A percentile compares a stretch with the other conserved stretches of the same genome.
phyloP scores from a whole-genome alignment of 2,113 vertebrate species.

The Polypterus bichir region DNA sequence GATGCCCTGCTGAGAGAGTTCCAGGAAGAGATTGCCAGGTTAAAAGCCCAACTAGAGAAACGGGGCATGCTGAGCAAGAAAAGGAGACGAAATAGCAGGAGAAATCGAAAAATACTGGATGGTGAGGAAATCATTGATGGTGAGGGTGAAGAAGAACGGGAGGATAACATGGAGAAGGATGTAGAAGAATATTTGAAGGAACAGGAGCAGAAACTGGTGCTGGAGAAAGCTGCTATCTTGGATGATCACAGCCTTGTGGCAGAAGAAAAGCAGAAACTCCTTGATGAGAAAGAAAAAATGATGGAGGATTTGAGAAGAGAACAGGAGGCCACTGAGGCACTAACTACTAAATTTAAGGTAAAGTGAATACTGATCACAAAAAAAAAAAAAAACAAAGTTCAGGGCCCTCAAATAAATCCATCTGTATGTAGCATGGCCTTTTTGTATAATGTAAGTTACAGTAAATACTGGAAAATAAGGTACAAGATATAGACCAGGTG shows the following conservation, averaged over 20 bases:
- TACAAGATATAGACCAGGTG: no score
- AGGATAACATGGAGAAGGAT: slow-evolving; percentile 45
- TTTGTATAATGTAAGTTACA: no score
- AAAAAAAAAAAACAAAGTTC: no score
- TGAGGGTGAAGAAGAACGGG: slow-evolving; percentile 46
- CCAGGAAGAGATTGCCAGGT: slow-evolving; percentile 79
- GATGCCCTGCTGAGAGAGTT: slow-evolving; percentile 87
- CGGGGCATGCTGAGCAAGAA: slow-evolving; percentile 63
- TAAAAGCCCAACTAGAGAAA: slow-evolving; percentile 86
- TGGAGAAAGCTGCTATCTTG: slow-evolving; percentile 83
- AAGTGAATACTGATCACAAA: not conserved
- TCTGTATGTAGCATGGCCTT: no score
- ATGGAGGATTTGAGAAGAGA: slow-evolving; percentile 81
- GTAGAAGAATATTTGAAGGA: slow-evolving; percentile 74
- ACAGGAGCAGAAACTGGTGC: slow-evolving; percentile 76
- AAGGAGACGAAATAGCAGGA: slow-evolving; percentile 65
- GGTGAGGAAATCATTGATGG: slow-evolving; percentile 26
- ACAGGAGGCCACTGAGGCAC: slow-evolving; percentile 79
- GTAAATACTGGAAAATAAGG: no score
- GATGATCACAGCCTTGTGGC: slow-evolving; percentile 80
- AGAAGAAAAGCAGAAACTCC: slow-evolving; percentile 82
- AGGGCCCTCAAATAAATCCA: no score
- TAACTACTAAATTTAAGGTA: slow-evolving; percentile 93
- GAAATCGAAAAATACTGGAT: slow-evolving; percentile 37
- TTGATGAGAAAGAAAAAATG: slow-evolving; percentile 95